phyloP scores from a whole-genome alignment of 2,797 vertebrate species.

The Mormyrus hasselquistii region DNA sequence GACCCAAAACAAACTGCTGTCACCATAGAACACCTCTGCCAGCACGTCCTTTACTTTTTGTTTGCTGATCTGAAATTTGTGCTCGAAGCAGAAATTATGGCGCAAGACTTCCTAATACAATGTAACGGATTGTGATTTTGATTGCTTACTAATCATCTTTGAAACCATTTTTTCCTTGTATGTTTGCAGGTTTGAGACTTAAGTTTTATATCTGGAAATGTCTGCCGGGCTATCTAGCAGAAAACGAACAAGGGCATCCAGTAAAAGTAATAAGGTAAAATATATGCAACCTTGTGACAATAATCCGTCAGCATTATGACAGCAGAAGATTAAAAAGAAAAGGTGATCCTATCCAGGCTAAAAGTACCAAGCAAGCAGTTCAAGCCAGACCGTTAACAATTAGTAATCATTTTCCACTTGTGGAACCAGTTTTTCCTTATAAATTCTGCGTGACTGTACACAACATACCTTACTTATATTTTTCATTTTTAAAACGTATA shows the following conservation, averaged over 20 bases:
- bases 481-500: background rate
- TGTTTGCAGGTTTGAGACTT: background rate
- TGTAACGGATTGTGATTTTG: background rate
- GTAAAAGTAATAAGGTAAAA: background rate
- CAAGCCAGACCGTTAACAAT: slow-evolving; percentile 7
- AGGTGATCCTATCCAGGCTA: background rate
- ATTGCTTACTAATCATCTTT: background rate
- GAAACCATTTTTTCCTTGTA: background rate
- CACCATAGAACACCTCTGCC: background rate
- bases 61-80: background rate
- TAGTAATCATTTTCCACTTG: slow-evolving; percentile 8
- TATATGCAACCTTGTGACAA: background rate
- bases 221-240: background rate
- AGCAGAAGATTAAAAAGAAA: slow-evolving; percentile 6
- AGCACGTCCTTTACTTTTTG: background rate
- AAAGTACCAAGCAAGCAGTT: background rate
- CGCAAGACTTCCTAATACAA: background rate
- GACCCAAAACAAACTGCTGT: background rate
- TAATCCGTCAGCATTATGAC: background rate
- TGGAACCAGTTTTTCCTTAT: background rate
- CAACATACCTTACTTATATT: background rate
- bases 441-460: background rate
- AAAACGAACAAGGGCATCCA: background rate
- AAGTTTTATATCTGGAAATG: background rate
- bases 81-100: background rate